These are phyloP conservation scores for Neosilurus hyrtlii DNA, from an alignment of 2,797 vertebrate species.

Conservation along the genomic window DNA sequence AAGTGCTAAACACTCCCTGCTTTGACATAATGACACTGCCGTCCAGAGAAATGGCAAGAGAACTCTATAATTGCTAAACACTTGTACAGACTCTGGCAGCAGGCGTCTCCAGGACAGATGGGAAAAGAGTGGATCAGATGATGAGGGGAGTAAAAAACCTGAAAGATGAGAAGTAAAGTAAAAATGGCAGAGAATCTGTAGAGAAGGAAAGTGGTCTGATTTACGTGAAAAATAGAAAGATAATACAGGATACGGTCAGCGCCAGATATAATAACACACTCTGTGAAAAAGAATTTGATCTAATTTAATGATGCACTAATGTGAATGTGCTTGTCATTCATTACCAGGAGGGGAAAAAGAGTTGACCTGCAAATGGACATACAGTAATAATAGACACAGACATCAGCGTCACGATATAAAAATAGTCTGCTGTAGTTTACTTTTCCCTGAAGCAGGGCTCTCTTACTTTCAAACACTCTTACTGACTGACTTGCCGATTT, in stretches of 20 bases:
- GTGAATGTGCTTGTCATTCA: background rate
- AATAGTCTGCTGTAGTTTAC: no score
- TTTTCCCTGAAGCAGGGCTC: background rate
- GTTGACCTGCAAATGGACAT: background rate
- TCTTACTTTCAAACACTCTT: no score
- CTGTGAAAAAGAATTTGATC: background rate
- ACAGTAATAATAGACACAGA: background rate
- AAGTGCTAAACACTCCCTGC: constrained; percentile 33
- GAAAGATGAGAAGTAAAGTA: constrained; percentile 6
- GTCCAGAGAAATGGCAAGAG: constrained; percentile 21
- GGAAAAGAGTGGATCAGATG: background rate
- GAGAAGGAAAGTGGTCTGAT: background rate
- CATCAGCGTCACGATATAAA: background rate
- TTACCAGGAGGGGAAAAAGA: no score
- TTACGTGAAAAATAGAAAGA: background rate
- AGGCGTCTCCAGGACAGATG: constrained; percentile 31
- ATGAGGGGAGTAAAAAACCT: background rate
- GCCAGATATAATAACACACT: background rate
- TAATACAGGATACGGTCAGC: background rate
- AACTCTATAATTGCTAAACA: constrained; percentile 14
- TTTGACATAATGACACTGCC: constrained; percentile 38
- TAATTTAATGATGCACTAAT: background rate
- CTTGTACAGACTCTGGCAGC: constrained; percentile 13
- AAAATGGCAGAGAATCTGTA: background rate
- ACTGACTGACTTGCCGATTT: no score